These are phyloP conservation scores for Tetrapedia diversipes DNA, from an alignment of 2,888 invertebrate species.

Conservation along the genomic window DNA sequence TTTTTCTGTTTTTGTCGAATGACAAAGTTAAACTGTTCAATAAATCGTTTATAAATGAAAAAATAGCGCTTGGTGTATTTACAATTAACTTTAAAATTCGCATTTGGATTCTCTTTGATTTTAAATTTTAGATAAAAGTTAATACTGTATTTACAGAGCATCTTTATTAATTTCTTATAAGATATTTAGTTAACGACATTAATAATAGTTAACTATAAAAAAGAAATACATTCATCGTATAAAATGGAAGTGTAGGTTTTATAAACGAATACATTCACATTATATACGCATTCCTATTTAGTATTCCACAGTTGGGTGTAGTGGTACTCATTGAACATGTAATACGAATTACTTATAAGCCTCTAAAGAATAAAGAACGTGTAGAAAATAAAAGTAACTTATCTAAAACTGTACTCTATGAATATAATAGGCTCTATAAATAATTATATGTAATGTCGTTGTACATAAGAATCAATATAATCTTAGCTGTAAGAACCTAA, in stretches of 20 bases:
- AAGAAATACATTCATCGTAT: background rate
- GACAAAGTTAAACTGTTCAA: too few species aligned
- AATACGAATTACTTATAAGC: slow-evolving; percentile 32
- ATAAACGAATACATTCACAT: slow-evolving; percentile 1
- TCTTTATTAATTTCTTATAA: too few species aligned
- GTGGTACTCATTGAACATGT: slow-evolving; percentile 27
- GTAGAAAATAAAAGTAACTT: background rate
- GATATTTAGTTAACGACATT: background rate
- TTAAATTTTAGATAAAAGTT: background rate
- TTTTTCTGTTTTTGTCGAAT: too few species aligned
- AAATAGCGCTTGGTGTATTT: background rate
- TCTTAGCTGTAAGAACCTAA: background rate
- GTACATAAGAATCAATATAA: background rate
- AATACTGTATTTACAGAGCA: too few species aligned
- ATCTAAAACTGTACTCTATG: background rate
- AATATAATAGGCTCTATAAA: background rate
- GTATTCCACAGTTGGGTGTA: slow-evolving; percentile 4
- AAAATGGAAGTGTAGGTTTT: background rate
- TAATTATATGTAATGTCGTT: slow-evolving; percentile 6
- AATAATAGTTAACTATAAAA: background rate
- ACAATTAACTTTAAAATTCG: background rate
- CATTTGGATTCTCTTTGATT: background rate
- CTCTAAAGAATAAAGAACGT: background rate
- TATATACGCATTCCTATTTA: slow-evolving; percentile 7
- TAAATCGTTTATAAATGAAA: background rate